Conservation (phyloP, 2,113 vertebrate genomes). For the Colossoma macropomum region DNA sequence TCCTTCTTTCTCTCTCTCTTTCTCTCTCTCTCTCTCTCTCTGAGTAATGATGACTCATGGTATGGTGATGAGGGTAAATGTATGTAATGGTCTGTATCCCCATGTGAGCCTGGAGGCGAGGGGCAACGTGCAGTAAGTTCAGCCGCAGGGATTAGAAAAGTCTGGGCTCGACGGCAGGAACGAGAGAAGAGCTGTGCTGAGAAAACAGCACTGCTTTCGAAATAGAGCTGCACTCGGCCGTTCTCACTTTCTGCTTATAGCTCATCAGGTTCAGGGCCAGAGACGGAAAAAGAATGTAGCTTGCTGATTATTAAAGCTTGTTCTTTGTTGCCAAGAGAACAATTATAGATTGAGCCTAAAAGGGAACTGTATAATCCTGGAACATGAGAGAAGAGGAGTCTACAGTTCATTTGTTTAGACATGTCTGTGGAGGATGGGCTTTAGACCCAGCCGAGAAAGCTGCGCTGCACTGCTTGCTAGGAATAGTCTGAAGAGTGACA, state of each 20-base stretch:
- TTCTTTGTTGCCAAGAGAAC: neutral
- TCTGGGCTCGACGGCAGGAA: neutral
- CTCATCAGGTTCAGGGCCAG: neutral
- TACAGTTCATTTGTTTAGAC: slow-evolving; percentile 22
- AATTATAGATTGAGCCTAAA: slow-evolving; percentile 4
- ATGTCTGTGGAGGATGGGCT: slow-evolving; percentile 24
- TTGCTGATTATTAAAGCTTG: neutral
- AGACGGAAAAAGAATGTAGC: neutral
- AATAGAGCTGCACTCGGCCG: slow-evolving; percentile 1
- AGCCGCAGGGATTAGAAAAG: slow-evolving; percentile 5
- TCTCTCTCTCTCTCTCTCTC: slow-evolving; percentile 7
- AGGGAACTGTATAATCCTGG: neutral
- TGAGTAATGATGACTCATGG: slow-evolving; percentile 19
- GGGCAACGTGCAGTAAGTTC: neutral
- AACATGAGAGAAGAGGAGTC: neutral
- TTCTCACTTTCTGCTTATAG: neutral
- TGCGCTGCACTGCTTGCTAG: slow-evolving; percentile 28
- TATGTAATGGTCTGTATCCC: slow-evolving; percentile 11
- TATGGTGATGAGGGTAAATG: slow-evolving; percentile 29
- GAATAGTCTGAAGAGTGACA: slow-evolving; percentile 41
- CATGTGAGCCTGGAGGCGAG: slow-evolving; percentile 18
- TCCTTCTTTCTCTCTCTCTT: neutral
- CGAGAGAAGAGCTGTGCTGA: neutral
- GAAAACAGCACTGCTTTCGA: slow-evolving; percentile 3
- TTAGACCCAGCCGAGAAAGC: neutral